Evolutionary conservation across 2,888 invertebrate species (phyloP), one percentile per base, ranked within the genome.

Genomic region (Crematogaster levior): DNA sequence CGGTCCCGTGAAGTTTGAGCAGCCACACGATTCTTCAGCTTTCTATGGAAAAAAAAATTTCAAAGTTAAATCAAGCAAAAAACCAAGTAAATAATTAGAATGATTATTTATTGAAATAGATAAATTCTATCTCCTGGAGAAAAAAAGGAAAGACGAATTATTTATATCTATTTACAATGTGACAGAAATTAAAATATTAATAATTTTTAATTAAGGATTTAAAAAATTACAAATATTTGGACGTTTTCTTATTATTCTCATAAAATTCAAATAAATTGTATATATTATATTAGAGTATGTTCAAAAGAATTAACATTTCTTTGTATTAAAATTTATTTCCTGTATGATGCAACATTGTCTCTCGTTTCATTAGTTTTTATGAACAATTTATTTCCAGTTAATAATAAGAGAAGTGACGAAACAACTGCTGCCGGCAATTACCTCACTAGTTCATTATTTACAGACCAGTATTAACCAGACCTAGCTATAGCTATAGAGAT

Each of bases 1-100:
- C 99, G 96, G 95, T 99, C 99, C 77, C 99, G 96, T 0, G 99
- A 99, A 66, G 98, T 98, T 95, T 99, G 99, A 3, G 99, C 99
- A 46, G 99, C 99, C 37, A 99, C 98, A 88, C 99, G 96, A 94
- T 99, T 99, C 94, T 99, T 99, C 91, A 99, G 94, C 95, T 99
- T 99, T 94, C 99, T 98, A 3, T 3, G 3, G 10, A 4, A 60
- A 10, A 15, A 46, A 7, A 30, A 61, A 68, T 12, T 5, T 12
- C 15, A 15, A 27, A 7, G 21, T 72, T 27, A 56, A 56, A 60
- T 60, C 0, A 3, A 34, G n/a, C 4, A 58, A 34, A 18, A 3
- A 58, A 58, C 30, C 2, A 34, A 60, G 1, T 12, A 63, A 40
- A 63, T 9, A 63, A 5, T 1, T 37, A 27, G 46, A 7, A 60